Conservation (phyloP, 2,113 vertebrate species). For the Emberiza fucata region DNA sequence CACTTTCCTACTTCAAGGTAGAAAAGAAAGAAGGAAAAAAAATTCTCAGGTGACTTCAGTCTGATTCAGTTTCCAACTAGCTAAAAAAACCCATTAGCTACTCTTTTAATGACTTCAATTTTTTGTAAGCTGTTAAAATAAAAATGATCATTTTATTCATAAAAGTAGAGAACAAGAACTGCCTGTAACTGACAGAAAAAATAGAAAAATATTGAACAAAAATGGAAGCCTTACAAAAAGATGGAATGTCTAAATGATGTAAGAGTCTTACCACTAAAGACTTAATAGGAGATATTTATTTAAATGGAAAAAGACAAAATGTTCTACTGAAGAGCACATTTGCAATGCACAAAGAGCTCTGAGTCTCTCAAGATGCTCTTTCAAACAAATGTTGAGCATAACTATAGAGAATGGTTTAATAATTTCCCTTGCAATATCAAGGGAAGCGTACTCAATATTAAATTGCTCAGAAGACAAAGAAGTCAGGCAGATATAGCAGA, state of each 20-base stretch:
- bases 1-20: neutral
- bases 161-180: conserved; percentile 7
- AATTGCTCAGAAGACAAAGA: conserved; percentile 31
- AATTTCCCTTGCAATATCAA: conserved; percentile 51
- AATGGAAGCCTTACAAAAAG: conserved; percentile 30
- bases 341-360: conserved; percentile 60
- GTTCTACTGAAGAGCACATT: conserved; percentile 66
- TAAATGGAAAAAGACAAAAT: conserved; percentile 70
- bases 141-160: conserved; percentile 10
- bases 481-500: neutral
- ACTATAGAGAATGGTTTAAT: conserved; percentile 64
- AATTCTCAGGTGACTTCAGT: neutral
- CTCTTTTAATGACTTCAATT: neutral
- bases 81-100: conserved; percentile 2
- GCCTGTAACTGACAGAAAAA: neutral
- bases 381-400: conserved; percentile 67
- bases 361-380: conserved; percentile 68
- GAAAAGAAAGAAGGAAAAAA: conserved; percentile 1
- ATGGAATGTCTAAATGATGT: conserved; percentile 39
- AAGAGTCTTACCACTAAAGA: conserved; percentile 49
- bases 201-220: conserved; percentile 37
- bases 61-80: neutral
- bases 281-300: conserved; percentile 68
- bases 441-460: conserved; percentile 61
- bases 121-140: neutral